phyloP scores from a whole-genome alignment of 2,113 vertebrate species.

The Pedetes capensis region DNA sequence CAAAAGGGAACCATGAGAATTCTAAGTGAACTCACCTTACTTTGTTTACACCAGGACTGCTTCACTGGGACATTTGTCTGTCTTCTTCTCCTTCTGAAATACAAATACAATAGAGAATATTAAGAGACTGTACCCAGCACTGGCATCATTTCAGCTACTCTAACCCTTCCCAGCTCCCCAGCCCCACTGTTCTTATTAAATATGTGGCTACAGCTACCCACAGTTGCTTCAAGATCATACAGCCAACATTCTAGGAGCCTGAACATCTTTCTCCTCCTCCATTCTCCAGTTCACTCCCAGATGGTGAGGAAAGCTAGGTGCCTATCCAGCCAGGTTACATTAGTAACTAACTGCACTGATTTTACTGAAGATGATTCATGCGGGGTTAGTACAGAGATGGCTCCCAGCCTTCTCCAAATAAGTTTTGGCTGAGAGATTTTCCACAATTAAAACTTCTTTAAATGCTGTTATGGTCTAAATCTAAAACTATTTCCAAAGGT shows the following conservation, averaged over 20 bases:
- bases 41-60: not conserved
- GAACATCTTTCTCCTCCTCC: not conserved
- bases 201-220: not conserved
- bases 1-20: not conserved
- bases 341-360: not conserved
- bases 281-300: not conserved
- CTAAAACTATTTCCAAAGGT: too few relatives aligned
- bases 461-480: too few relatives aligned
- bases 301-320: not conserved
- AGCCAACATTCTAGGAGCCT: not conserved
- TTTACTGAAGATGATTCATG: not conserved
- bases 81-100: slow-evolving; percentile 67
- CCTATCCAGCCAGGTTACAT: not conserved
- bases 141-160: not conserved
- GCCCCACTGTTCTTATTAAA: not conserved
- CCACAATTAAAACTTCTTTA: not conserved
- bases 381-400: not conserved
- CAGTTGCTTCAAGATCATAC: not conserved
- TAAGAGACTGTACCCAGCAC: not conserved
- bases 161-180: accelerated
- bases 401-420: not conserved
- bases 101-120: slow-evolving; percentile 29
- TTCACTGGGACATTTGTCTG: not conserved
- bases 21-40: slow-evolving; percentile 27
- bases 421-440: not conserved